phyloP scores from a whole-genome alignment of 1,140 invertebrate species.

The Cydia amplana region DNA sequence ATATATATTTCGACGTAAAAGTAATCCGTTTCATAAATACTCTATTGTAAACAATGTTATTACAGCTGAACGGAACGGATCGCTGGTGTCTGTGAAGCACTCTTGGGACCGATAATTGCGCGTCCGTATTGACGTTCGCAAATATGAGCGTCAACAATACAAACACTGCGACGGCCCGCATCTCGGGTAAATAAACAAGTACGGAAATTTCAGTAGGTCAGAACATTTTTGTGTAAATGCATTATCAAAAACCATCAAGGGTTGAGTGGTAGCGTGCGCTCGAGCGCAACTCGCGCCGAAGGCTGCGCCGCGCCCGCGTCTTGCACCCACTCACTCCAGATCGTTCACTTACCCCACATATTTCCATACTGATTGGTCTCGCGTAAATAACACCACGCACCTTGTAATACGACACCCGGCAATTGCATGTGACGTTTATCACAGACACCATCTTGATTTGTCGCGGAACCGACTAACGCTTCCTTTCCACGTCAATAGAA shows the following conservation, averaged over 20 bases:
- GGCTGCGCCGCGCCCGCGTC: constrained; percentile 55
- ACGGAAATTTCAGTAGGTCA: constrained; percentile 1
- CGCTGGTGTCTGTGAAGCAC: constrained; percentile 34
- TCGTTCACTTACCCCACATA: constrained; percentile 73
- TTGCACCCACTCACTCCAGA: constrained; percentile 68
- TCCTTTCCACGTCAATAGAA: constrained; percentile 48
- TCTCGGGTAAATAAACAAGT: constrained; percentile 24
- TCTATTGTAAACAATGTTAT: constrained; percentile 50
- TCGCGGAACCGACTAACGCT: constrained; percentile 49
- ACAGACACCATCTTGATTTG: constrained; percentile 60
- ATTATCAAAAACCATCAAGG: constrained; percentile 4
- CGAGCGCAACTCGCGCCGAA: constrained; percentile 60
- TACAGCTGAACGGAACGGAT: constrained; percentile 42
- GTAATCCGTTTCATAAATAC: constrained; percentile 59
- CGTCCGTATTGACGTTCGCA: constrained; percentile 38
- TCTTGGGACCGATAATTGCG: constrained; percentile 38
- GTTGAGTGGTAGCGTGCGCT: constrained; percentile 56
- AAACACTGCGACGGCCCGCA: constrained; percentile 29
- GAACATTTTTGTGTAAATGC: background rate
- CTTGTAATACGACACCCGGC: constrained; percentile 56
- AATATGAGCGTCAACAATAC: constrained; percentile 35
- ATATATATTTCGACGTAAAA: constrained; percentile 59
- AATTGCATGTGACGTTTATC: constrained; percentile 59
- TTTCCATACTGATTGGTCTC: constrained; percentile 70
- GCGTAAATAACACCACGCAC: constrained; percentile 60